These are phyloP conservation scores for Xestoiulus laeticollis DNA, from an alignment of 2,888 invertebrate genomes.

Conservation along the genomic window DNA sequence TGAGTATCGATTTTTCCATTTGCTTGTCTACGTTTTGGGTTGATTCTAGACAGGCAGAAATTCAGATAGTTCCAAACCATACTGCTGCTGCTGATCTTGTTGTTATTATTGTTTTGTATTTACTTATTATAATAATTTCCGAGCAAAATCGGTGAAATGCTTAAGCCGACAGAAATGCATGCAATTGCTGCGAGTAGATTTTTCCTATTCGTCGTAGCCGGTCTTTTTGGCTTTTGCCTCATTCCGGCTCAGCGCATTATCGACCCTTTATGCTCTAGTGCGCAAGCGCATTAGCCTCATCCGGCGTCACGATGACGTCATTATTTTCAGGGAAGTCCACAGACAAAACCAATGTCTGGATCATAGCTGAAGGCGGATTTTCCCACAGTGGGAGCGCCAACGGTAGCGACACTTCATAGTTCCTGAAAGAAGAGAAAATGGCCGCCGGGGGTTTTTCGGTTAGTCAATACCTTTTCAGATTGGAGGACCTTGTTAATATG, in stretches of 20 bases:
- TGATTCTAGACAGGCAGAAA: background rate
- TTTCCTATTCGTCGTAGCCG: background rate
- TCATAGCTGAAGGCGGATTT: background rate
- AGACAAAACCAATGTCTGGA: background rate
- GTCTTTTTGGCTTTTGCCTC: background rate
- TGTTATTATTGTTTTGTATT: background rate
- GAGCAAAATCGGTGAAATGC: background rate
- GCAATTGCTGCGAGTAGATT: background rate
- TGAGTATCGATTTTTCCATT: constrained; percentile 9
- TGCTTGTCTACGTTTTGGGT: background rate
- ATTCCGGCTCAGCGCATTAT: background rate
- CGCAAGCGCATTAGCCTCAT: background rate
- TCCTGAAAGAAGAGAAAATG: background rate
- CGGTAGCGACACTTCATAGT: background rate
- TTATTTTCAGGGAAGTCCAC: background rate
- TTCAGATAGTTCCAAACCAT: constrained; percentile 26
- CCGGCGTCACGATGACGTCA: constrained; percentile 16
- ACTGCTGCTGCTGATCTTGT: background rate
- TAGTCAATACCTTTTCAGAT: too few species aligned
- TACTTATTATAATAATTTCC: background rate
- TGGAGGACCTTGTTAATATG: too few species aligned
- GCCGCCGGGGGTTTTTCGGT: background rate
- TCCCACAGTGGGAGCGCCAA: background rate
- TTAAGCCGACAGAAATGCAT: background rate
- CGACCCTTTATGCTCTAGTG: constrained; percentile 1